A percentile compares a stretch with the other conserved stretches of the same genome.
phyloP scores from a whole-genome alignment of 2,797 vertebrate genomes.

The Mormyrus hasselquistii region DNA sequence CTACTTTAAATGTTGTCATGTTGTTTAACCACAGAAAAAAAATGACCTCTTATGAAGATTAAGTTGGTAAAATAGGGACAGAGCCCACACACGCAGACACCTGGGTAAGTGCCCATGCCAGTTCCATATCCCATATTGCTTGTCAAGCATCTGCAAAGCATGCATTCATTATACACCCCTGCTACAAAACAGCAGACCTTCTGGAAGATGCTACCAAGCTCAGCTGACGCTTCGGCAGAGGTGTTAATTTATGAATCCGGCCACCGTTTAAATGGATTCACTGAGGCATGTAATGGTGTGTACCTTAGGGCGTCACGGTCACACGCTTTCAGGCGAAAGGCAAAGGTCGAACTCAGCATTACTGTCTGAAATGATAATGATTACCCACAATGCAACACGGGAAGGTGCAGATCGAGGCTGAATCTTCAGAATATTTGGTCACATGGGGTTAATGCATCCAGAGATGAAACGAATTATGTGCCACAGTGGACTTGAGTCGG shows the following conservation, averaged over 20 bases:
- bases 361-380: not conserved
- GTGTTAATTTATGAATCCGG: not conserved
- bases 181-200: not conserved
- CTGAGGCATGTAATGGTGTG: not conserved
- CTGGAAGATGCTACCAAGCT: not conserved
- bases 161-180: not conserved
- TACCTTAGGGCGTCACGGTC: not conserved
- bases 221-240: not conserved
- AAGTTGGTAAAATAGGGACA: not conserved
- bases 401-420: not conserved
- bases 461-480: not conserved
- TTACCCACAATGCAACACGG: not conserved
- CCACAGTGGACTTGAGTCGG: not conserved
- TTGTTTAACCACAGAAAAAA: not conserved
- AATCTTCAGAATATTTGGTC: not conserved
- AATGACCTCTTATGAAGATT: not conserved
- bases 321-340: not conserved
- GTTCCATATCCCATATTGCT: not conserved
- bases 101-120: not conserved
- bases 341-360: conserved; percentile 2
- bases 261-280: conserved; percentile 5
- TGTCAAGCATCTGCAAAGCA: not conserved
- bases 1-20: not conserved
- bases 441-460: not conserved
- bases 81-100: not conserved